Base-by-base conservation (phyloP, 1,140 invertebrate genomes). In the Drosophila tsacasi region DNA sequence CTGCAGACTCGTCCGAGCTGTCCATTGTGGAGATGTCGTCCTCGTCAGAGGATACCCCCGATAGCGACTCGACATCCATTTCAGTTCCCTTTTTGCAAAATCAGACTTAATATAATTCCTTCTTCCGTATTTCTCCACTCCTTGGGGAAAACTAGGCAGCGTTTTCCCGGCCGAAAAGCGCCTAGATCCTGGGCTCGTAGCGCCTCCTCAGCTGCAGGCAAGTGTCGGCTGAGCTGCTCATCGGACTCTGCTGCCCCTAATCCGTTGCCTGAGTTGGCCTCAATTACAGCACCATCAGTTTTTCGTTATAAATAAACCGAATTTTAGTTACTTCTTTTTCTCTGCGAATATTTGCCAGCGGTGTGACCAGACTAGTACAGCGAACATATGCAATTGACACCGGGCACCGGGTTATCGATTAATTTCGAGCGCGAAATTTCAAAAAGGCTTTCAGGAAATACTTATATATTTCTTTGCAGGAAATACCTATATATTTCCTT, bases 11-110 rank as follows among this genome's bases (percentile, higher is more conserved):
- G 52, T 91, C 89, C 27, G 89, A 91, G 58, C 89, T 91, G 72
- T 91, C 89, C 54, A 81, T 71, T 27, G 84, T 79, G 27, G 83
- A 91, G 37, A 85, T 77, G 62, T 91, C 89, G 60, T 91, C 89
- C 49, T 91, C 89, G 58, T 91, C 89, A 8, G 89, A 91, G 27
- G 89, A 91, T 37, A 83, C 83, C 15, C 85, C 86, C n/a, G 89
- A 91, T 61, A 91, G 68, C 50, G 85, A 90, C 76, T 89, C 85
- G 19, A 84, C 81, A 30, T 90, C 85, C 85, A 91, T 90, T 61
- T 69, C 49, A 49, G 58, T 46, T 67, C 60, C 30, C 61, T 65
- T 55, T 59, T 71, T 47, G 15, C 66, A 77, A 76, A 77, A 79
- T 89, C 85, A 89, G 85, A 79, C 85, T 90, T 90, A 79, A 66